Percentiles rank a stretch among this genome's conserved stretches.
Conservation (phyloP, 2,113 vertebrate species). For the Psammodynastes pulverulentus region DNA sequence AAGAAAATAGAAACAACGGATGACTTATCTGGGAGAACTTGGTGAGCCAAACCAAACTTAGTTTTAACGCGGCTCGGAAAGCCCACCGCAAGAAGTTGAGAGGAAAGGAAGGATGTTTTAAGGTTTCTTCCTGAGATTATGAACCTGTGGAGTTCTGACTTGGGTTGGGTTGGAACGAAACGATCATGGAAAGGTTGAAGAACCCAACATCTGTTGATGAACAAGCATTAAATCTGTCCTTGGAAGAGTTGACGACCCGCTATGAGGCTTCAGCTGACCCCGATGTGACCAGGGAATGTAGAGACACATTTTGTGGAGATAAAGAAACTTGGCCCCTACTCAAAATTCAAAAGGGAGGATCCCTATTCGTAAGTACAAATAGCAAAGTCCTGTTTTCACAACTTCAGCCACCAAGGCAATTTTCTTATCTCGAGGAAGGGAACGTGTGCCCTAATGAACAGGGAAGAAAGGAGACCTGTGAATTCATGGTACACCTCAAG, state of each 20-base stretch:
- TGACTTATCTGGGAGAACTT: not conserved
- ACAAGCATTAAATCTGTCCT: not conserved
- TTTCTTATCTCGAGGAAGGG: slow-evolving; percentile 51
- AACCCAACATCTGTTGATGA: not conserved
- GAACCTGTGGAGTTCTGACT: not conserved
- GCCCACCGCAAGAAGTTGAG: not conserved
- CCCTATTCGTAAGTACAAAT: slow-evolving; percentile 48
- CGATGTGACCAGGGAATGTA: slow-evolving; percentile 26
- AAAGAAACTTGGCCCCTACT: slow-evolving; percentile 38
- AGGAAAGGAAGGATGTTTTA: not conserved
- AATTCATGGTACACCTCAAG: slow-evolving; percentile 47
- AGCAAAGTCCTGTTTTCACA: slow-evolving; percentile 59
- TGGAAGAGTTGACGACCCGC: slow-evolving; percentile 35
- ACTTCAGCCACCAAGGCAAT: slow-evolving; percentile 29
- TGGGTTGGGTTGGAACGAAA: not conserved
- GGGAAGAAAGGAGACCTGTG: slow-evolving; percentile 11
- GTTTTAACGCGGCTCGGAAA: not conserved
- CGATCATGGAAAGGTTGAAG: not conserved
- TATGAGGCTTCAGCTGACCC: slow-evolving; percentile 33
- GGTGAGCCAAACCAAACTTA: not conserved
- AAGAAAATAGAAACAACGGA: not conserved
- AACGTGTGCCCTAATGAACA: slow-evolving; percentile 45
- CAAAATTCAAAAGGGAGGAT: slow-evolving; percentile 49
- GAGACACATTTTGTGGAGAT: slow-evolving; percentile 35
- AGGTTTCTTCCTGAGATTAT: not conserved